phyloP scores from a whole-genome alignment of 2,113 vertebrate species.

The Choloepus hoffmanni region DNA sequence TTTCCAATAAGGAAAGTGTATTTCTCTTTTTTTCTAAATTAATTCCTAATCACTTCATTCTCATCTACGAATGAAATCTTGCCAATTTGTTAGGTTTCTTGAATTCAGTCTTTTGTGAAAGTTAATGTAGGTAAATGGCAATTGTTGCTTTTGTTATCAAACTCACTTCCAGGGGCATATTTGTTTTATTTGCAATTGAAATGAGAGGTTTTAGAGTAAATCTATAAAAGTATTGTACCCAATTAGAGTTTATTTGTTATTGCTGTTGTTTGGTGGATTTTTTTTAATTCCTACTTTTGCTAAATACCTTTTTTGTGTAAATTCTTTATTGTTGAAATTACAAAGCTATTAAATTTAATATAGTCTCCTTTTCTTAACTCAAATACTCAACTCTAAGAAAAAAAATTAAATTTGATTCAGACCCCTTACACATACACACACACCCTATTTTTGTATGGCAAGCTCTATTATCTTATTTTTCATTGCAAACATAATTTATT shows the following conservation, averaged over 20 bases:
- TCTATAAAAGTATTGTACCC: background rate
- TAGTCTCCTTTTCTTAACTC: background rate
- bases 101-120: background rate
- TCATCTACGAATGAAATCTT: background rate
- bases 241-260: background rate
- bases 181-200: background rate
- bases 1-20: background rate
- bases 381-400: background rate
- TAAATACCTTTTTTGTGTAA: conserved; percentile 6
- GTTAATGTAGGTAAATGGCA: background rate
- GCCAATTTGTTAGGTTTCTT: background rate
- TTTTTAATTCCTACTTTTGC: background rate
- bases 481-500: background rate
- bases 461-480: background rate
- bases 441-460: background rate
- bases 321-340: conserved; percentile 50
- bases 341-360: background rate
- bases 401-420: background rate
- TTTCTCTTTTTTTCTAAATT: background rate
- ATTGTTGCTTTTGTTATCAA: background rate
- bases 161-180: too few relatives aligned
- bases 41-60: too few relatives aligned
- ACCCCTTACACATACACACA: too few relatives aligned
- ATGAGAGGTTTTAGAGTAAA: background rate
- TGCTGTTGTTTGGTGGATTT: background rate